A percentile compares a stretch with the other conserved stretches of the same genome.
phyloP scores from a whole-genome alignment of 2,888 invertebrate genomes.

The Lottia gigantea region DNA sequence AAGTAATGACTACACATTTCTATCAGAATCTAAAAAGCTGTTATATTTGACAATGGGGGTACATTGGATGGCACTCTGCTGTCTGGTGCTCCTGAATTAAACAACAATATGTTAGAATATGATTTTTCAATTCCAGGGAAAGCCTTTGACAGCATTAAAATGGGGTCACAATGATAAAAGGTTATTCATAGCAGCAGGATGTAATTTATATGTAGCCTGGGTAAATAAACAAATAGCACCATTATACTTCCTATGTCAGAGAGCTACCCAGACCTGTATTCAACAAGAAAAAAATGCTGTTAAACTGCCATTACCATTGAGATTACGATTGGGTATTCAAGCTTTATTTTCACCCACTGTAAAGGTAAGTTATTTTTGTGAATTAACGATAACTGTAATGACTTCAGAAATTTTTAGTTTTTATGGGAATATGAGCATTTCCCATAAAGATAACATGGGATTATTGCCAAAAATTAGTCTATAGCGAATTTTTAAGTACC shows the following conservation, averaged over 20 bases:
- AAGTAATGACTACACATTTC: too few species aligned
- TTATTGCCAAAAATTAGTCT: too few species aligned
- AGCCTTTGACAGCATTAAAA: constrained; percentile 90
- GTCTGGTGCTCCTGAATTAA: too few species aligned
- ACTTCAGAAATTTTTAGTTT: too few species aligned
- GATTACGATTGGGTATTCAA: constrained; percentile 72
- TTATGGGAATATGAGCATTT: too few species aligned
- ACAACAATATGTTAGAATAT: neutral
- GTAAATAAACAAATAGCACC: constrained; percentile 91
- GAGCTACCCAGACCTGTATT: constrained; percentile 70
- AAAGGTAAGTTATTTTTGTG: constrained; percentile 74
- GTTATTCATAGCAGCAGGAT: constrained; percentile 92
- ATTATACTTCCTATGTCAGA: constrained; percentile 87
- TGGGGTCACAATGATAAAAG: constrained; percentile 99
- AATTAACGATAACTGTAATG: too few species aligned
- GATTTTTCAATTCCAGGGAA: constrained; percentile 48
- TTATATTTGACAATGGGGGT: too few species aligned
- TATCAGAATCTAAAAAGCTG: too few species aligned
- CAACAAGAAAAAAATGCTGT: constrained; percentile 79
- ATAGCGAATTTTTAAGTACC: too few species aligned
- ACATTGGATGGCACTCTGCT: too few species aligned
- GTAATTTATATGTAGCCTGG: constrained; percentile 90
- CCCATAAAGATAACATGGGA: too few species aligned
- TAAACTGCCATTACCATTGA: constrained; percentile 85
- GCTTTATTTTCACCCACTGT: constrained; percentile 80